Percentiles rank a stretch among this genome's conserved stretches.
Conservation (phyloP, 2,888 invertebrate genomes). For the Standfussiana lucernea region DNA sequence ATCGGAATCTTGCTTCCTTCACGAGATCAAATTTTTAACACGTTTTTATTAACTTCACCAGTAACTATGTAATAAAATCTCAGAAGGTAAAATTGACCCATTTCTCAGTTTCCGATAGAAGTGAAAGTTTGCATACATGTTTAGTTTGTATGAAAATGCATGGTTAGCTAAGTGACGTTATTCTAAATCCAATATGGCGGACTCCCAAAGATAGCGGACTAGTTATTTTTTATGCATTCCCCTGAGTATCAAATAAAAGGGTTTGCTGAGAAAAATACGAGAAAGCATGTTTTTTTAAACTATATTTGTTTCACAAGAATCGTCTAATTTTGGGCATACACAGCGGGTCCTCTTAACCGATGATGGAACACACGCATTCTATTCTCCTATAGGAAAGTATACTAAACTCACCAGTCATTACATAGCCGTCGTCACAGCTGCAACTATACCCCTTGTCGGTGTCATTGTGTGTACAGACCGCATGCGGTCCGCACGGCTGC, state of each 20-base stretch:
- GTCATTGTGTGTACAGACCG: conserved; percentile 92
- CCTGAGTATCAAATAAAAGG: not conserved
- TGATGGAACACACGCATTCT: not conserved
- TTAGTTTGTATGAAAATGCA: not conserved
- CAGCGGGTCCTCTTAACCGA: not conserved
- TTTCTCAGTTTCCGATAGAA: not conserved
- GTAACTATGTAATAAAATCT: not conserved
- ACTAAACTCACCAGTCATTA: conserved; percentile 91
- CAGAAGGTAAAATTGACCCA: not conserved
- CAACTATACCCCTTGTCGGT: conserved; percentile 93
- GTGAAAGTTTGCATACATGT: not conserved
- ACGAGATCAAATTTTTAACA: not conserved
- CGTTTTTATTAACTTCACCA: not conserved
- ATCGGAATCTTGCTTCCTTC: not conserved
- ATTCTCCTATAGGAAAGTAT: not conserved
- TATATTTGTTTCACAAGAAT: not conserved
- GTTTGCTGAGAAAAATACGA: not conserved
- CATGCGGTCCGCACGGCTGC: conserved; percentile 95
- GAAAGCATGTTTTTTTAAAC: not conserved
- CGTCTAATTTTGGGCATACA: not conserved
- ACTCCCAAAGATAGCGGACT: not conserved
- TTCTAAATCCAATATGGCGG: not conserved
- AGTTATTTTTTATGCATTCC: not conserved
- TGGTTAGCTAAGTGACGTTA: not conserved
- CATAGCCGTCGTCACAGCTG: conserved; percentile 93